Conservation (phyloP, 2,113 vertebrate species). For the Strix uralensis region DNA sequence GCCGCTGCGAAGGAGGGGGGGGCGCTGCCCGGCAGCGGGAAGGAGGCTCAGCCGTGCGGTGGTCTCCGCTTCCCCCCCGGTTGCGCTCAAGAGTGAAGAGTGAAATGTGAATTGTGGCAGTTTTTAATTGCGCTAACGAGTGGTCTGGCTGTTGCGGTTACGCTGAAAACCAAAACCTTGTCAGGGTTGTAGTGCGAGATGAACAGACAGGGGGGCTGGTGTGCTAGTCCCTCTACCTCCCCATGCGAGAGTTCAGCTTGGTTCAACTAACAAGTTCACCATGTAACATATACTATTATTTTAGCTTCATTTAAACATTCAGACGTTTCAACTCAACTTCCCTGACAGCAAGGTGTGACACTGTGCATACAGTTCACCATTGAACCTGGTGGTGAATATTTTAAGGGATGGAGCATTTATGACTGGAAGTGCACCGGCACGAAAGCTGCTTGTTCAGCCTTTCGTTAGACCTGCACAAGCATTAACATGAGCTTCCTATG, state of each 20-base stretch:
- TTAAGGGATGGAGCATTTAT: neutral
- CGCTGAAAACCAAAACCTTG: fast-evolving
- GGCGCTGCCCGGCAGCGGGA: fast-evolving
- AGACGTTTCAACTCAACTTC: neutral
- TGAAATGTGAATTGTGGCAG: neutral
- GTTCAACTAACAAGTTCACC: no score
- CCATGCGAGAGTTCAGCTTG: fast-evolving
- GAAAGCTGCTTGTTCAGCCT: neutral
- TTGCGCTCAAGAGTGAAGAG: no score
- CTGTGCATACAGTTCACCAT: fast-evolving
- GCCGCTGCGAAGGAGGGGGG: fast-evolving
- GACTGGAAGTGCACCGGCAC: neutral
- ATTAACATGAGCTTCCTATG: neutral
- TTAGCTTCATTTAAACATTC: neutral
- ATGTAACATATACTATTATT: fast-evolving
- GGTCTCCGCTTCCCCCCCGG: fast-evolving
- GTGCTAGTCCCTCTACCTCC: fast-evolving
- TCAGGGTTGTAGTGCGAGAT: fast-evolving
- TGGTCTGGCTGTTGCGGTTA: fast-evolving
- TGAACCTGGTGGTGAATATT: neutral
- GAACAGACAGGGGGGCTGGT: neutral
- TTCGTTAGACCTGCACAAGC: neutral
- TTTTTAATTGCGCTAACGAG: fast-evolving
- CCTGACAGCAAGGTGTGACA: neutral
- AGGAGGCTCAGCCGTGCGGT: fast-evolving